Conservation (phyloP, 2,113 vertebrate species). For the Nettapus auritus region DNA sequence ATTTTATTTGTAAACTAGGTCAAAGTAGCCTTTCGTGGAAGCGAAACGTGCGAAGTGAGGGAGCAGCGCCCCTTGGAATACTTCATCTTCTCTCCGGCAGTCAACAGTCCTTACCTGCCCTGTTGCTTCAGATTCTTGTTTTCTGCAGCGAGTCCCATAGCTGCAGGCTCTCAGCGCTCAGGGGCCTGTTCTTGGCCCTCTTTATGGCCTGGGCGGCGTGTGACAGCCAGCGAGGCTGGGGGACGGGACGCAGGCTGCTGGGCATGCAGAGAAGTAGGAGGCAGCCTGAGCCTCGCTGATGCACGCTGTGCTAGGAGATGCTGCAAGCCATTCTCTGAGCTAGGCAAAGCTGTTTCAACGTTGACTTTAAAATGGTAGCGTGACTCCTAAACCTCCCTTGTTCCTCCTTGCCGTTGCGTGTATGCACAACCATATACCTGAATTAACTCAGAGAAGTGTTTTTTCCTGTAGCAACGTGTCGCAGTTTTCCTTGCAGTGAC, state of each 20-base stretch:
- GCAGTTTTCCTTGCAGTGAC: background rate
- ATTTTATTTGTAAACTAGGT: background rate
- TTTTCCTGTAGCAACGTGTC: background rate
- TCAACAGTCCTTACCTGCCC: background rate
- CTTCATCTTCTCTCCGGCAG: background rate
- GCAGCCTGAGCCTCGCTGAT: background rate
- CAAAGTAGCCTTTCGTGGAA: background rate
- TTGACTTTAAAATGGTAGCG: background rate
- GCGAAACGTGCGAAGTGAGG: background rate
- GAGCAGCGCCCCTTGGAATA: background rate
- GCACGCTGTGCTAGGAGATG: background rate
- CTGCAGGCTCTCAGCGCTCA: background rate
- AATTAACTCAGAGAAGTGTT: background rate
- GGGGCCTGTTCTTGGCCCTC: background rate
- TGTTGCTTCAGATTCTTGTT: background rate
- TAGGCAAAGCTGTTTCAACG: background rate
- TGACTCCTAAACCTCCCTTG: background rate
- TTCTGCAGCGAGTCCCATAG: background rate
- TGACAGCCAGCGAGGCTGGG: background rate
- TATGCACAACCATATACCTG: background rate
- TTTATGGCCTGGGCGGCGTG: background rate
- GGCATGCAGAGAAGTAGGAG: background rate
- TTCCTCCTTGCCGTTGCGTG: rapidly evolving
- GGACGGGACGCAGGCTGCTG: background rate
- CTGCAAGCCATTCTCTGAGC: background rate